phyloP scores from a whole-genome alignment of 2,797 vertebrate species.

The Eleutherodactylus coqui region DNA sequence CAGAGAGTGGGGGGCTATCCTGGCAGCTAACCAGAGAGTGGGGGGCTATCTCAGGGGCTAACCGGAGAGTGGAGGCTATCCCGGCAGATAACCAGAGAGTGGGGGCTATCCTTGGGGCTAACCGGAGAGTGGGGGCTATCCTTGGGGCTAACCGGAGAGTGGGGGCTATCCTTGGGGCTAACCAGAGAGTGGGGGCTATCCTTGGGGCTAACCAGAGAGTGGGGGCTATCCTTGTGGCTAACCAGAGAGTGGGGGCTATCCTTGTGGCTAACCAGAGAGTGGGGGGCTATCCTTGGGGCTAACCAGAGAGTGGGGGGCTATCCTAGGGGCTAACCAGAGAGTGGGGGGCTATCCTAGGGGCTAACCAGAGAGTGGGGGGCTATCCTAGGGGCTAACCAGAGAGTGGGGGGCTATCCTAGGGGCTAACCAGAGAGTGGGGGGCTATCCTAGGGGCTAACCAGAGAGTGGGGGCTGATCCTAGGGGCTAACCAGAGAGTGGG shows the following conservation, averaged over 20 bases:
- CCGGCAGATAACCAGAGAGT: neutral
- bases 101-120: too few species aligned
- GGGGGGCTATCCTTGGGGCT: neutral
- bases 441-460: neutral
- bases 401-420: neutral
- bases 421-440: neutral
- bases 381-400: neutral
- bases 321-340: neutral
- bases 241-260: neutral
- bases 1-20: too few species aligned
- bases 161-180: neutral
- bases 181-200: neutral
- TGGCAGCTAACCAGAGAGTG: neutral
- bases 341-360: neutral
- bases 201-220: neutral
- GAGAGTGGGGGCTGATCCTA: neutral
- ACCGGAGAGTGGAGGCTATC: neutral
- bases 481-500: neutral
- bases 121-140: neutral
- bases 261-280: neutral
- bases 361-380: neutral
- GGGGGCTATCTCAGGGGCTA: neutral
- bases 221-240: neutral
- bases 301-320: neutral
- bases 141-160: neutral